These are phyloP conservation scores for Leuciscus idus DNA, from an alignment of 2,113 vertebrate species.

Conservation along the genomic window DNA sequence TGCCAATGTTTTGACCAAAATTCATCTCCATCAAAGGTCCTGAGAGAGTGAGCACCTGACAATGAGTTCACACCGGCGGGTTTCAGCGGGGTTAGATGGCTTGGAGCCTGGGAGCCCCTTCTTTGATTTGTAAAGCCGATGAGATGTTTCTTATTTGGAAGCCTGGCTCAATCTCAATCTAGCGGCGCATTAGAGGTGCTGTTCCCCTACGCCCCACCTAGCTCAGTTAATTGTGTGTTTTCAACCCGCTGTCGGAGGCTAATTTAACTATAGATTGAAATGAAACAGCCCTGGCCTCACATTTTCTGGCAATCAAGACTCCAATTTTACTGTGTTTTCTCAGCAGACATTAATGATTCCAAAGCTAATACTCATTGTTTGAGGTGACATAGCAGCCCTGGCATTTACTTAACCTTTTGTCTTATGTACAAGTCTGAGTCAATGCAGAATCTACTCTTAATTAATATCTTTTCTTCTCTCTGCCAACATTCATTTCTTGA, in stretches of 20 bases:
- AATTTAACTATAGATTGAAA: slow-evolving; percentile 91
- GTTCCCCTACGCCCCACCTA: slow-evolving; percentile 76
- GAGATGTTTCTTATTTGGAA: slow-evolving; percentile 59
- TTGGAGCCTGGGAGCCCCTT: slow-evolving; percentile 26
- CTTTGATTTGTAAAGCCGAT: slow-evolving; percentile 57
- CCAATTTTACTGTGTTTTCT: slow-evolving; percentile 94
- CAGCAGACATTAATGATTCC: slow-evolving; percentile 97
- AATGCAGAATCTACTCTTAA: slow-evolving; percentile 97
- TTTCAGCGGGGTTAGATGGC: slow-evolving; percentile 12
- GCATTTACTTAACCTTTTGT: slow-evolving; percentile 99
- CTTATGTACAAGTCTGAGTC: slow-evolving; percentile 94
- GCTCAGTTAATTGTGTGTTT: slow-evolving; percentile 84
- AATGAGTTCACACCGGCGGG: slow-evolving; percentile 5
- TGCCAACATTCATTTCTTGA: slow-evolving; percentile 82
- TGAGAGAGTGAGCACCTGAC: slow-evolving; percentile 16
- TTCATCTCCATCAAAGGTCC: slow-evolving; percentile 7
- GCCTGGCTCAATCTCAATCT: slow-evolving; percentile 77
- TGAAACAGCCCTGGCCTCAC: slow-evolving; percentile 82
- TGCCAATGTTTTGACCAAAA: slow-evolving; percentile 25
- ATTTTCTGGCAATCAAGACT: slow-evolving; percentile 87
- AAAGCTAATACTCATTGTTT: slow-evolving; percentile 99
- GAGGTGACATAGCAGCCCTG: slow-evolving; percentile 95
- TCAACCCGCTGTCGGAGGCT: slow-evolving; percentile 83
- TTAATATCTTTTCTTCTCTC: slow-evolving; percentile 92
- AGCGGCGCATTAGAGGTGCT: slow-evolving; percentile 71